A percentile compares a stretch with the other conserved stretches of the same genome.
Conservation (phyloP, 2,888 invertebrate species). For the Eupsilia transversa region DNA sequence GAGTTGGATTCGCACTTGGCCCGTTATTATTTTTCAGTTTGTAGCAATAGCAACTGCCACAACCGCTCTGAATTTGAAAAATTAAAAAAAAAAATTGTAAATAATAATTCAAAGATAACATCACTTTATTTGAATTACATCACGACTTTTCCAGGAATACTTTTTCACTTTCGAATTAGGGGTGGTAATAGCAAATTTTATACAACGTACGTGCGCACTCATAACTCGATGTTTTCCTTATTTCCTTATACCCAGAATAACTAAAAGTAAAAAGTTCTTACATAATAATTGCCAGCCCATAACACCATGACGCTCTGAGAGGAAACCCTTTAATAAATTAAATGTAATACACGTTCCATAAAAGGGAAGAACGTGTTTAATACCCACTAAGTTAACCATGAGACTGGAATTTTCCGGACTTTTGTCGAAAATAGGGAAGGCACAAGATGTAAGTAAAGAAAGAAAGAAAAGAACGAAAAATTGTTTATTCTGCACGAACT, state of each 20-base stretch:
- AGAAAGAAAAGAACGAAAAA: no score
- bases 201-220: conserved; percentile 20
- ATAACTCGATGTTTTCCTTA: conserved; percentile 16
- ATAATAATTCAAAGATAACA: no score
- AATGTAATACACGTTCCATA: conserved; percentile 35
- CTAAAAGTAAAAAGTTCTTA: conserved; percentile 15
- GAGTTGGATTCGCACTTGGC: no score
- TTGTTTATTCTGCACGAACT: no score
- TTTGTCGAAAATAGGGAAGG: background rate
- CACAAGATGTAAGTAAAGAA: background rate
- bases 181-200: background rate
- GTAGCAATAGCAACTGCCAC: background rate
- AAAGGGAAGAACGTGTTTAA: conserved; percentile 45
- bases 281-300: conserved; percentile 3
- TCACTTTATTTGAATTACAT: no score
- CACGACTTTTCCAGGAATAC: conserved; percentile 6
- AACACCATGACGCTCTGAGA: background rate
- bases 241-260: conserved; percentile 10
- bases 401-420: conserved; percentile 15
- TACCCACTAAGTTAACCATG: conserved; percentile 35
- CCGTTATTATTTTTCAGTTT: no score
- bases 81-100: no score
- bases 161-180: conserved; percentile 2
- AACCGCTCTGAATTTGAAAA: no score
- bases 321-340: conserved; percentile 38